Evolutionary conservation across 2,113 vertebrate genomes (phyloP).

Genomic region (Oenanthe melanoleuca): DNA sequence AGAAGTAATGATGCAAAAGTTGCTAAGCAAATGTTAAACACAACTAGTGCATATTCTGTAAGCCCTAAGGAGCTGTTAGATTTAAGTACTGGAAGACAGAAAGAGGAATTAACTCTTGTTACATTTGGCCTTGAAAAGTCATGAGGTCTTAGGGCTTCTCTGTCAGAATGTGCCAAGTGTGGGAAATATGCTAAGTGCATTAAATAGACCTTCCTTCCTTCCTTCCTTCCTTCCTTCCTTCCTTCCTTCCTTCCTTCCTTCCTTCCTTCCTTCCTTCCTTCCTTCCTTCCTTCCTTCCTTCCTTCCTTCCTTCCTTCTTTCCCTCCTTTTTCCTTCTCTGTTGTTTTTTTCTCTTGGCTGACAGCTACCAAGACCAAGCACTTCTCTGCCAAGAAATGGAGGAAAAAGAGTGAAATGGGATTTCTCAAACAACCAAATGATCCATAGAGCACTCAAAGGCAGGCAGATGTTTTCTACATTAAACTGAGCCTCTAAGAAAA

Average conservation of each 20-base stretch:
- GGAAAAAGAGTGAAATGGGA: not conserved
- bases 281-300: not conserved
- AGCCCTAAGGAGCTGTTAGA: not conserved
- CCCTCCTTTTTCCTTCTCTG: accelerated
- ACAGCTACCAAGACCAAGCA: not conserved
- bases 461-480: constrained; percentile 42
- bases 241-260: not conserved
- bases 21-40: constrained; percentile 20
- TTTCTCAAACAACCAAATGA: constrained; percentile 23
- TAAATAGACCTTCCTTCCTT: not conserved
- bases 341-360: not conserved
- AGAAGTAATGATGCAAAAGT: constrained; percentile 21
- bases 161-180: not conserved
- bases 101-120: not conserved
- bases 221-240: not conserved
- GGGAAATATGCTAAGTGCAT: not conserved
- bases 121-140: not conserved
- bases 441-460: not conserved
- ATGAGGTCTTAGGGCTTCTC: not conserved
- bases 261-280: too few species aligned
- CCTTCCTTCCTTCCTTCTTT: too few species aligned
- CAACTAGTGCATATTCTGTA: not conserved
- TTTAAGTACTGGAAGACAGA: not conserved
- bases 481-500: constrained; percentile 46
- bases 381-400: not conserved